Evolutionary conservation across 2,797 vertebrate genomes (phyloP), one percentile per base, ranked within the genome.

Genomic region (Anas capensis): DNA sequence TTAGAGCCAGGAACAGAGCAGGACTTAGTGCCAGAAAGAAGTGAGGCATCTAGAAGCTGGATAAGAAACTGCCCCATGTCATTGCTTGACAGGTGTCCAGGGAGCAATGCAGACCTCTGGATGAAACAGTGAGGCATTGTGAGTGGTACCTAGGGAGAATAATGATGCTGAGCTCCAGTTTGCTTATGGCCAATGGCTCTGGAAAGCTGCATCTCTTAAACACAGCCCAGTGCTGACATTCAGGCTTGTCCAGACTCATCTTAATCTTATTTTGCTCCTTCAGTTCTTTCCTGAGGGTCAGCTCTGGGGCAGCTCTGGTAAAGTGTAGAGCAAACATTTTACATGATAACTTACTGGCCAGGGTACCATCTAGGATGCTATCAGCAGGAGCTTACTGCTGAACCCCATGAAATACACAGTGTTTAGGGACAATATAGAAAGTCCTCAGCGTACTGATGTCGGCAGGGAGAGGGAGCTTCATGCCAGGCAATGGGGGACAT

Each of bases 101-200:
- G 13, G 14, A 71, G 11, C 60, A 40, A 19, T 40, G 36, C 26
- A 61, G 4, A 44, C 2, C 4, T 26, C 4, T 8, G 7, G 36
- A 31, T 18, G n/a, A 66, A 83, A 51, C 16, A 36, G 0, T 0
- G 71, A 13, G 11, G 48, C 68, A 80, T 23, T 0, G 0, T 6
- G 21, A 80, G 12, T 0, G 0, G 8, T 33, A 27, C 13, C 57
- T 4, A 10, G 8, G 42, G 36, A 61, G 27, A 58, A 17, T 5
- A 53, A 53, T 38, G n/a, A 81, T n/a, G 54, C 20, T 14, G 44
- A 88, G 48, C 6, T 31, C 44, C 38, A 58, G 9, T 17, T n/a
- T 72, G 17, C 27, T 49, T 49, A 10, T 4, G 19, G 14, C 16
- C 19, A 51, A 26, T 14, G 49, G 44, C 4, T 75, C 36, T 48